These are phyloP conservation scores for Drosophila merina DNA, from an alignment of 2,888 invertebrate genomes.

Conservation along the genomic window DNA sequence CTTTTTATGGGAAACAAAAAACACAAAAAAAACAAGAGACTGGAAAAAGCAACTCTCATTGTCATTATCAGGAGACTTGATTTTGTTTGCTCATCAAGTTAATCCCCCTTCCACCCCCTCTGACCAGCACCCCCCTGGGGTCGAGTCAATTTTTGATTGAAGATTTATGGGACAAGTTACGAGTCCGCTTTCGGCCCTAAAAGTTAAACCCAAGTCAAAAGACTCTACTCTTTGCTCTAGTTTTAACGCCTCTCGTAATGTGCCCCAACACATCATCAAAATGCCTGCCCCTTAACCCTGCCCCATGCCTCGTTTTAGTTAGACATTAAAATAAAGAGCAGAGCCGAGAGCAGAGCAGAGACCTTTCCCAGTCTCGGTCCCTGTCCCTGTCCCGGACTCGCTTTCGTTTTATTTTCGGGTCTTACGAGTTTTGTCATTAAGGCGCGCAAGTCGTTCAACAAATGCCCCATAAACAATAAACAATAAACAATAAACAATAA, in stretches of 20 bases:
- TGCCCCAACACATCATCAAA: constrained; percentile 72
- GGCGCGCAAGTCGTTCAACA: constrained; percentile 66
- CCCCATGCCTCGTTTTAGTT: constrained; percentile 23
- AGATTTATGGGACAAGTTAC: constrained; percentile 60
- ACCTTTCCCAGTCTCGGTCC: too few species aligned
- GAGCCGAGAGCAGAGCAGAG: neutral
- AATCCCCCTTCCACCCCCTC: neutral
- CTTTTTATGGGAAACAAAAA: constrained; percentile 26
- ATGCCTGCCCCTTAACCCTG: constrained; percentile 33
- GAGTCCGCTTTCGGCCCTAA: constrained; percentile 39
- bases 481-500: constrained; percentile 49
- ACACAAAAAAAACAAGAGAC: constrained; percentile 13
- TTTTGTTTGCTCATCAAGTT: constrained; percentile 47
- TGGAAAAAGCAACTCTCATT: constrained; percentile 32
- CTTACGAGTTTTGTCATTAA: constrained; percentile 71
- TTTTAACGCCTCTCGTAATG: constrained; percentile 74
- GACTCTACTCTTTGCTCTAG: constrained; percentile 60
- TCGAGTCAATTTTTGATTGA: constrained; percentile 74
- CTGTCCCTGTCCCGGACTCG: constrained; percentile 10
- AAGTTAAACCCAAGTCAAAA: constrained; percentile 49
- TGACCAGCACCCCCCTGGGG: neutral
- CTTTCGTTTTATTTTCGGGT: constrained; percentile 19
- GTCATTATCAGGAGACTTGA: constrained; percentile 45
- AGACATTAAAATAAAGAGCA: constrained; percentile 47
- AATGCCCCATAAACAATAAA: constrained; percentile 73